Base-by-base conservation (phyloP, 2,797 vertebrate genomes). In the Sebastes matsubarae region DNA sequence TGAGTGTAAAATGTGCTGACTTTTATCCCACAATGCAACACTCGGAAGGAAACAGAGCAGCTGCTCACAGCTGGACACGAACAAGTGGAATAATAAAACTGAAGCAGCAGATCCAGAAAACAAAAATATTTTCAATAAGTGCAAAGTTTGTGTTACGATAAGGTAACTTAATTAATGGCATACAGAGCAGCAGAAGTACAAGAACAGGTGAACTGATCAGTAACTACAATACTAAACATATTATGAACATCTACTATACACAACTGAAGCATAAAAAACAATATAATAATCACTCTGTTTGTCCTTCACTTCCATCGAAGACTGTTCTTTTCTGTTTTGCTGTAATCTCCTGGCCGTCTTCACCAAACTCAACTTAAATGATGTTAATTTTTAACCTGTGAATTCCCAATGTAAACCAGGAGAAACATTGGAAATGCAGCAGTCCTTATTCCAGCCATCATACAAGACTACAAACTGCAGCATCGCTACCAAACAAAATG, bases 31-130 rank as follows among this genome's bases (percentile, higher is more conserved):
- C 68, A 72, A 59, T 34, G 50, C n/a, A 18, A 34, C 25, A 54
- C 67, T 58, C 36, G 52, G 13, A 13, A 24, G 30, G 66, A 66
- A 60, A 72, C 12, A 14, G 50, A 50, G 75, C 72, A 71, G 65
- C 80, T 63, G 72, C 57, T 67, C 70, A 42, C 79, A 68, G 72
- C 64, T 55, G 58, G 34, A 58, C 10, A 8, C 24, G 13, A n/a
- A 27, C 16, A 16, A 7, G n/a, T 50, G 36, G 58, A 57, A 25
- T 24, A 57, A 25, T 24, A 58, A 46, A 10, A 54, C 50, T n/a
- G 5, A 54, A n/a, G 50, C 42, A 18, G 42, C 16, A 46, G 42
- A 16, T 46, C 16, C 42, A 46, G 42, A 46, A 46, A 18, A 18
- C 42, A 46, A 42, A 42, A 42, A 42, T 42, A 16, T 42, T 42